These are phyloP conservation scores for Hippasteria phrygiana DNA, from an alignment of 53 echinoderm and acorn worm species.

Conservation along the genomic window DNA sequence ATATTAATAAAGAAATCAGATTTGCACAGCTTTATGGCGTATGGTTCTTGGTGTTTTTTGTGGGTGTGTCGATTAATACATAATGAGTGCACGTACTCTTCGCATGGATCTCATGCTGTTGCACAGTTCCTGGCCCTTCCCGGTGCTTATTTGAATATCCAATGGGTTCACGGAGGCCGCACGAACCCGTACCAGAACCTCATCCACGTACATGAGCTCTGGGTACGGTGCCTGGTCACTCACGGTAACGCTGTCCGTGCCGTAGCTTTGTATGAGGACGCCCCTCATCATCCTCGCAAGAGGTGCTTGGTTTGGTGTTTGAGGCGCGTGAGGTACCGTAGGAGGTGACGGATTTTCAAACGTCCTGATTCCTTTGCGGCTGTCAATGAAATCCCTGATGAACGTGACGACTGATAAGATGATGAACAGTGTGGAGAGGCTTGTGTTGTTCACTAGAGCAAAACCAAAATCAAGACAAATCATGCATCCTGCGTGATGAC, in stretches of 20 bases:
- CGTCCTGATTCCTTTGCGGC: neutral
- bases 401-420: slow-evolving; percentile 41
- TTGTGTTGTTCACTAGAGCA: slow-evolving; percentile 22
- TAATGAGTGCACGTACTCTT: slow-evolving; percentile 52
- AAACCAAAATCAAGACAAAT: no score
- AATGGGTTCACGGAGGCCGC: slow-evolving; percentile 90
- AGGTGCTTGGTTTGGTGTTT: neutral
- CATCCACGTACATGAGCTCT: slow-evolving; percentile 57
- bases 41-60: no score
- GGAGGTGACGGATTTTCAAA: neutral
- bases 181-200: slow-evolving; percentile 80
- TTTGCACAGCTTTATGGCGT: no score
- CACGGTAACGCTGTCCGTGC: slow-evolving; percentile 50
- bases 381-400: slow-evolving; percentile 34
- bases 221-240: slow-evolving; percentile 65
- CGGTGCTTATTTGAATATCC: slow-evolving; percentile 71
- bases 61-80: neutral
- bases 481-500: no score
- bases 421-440: slow-evolving; percentile 22
- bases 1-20: no score
- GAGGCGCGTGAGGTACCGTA: neutral
- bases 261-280: slow-evolving; percentile 50
- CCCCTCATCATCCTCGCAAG: slow-evolving; percentile 58
- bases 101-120: slow-evolving; percentile 58
- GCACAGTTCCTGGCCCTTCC: slow-evolving; percentile 66